Evolutionary conservation across 2,888 invertebrate species (phyloP).

Genomic region (Halictus quadricinctus): DNA sequence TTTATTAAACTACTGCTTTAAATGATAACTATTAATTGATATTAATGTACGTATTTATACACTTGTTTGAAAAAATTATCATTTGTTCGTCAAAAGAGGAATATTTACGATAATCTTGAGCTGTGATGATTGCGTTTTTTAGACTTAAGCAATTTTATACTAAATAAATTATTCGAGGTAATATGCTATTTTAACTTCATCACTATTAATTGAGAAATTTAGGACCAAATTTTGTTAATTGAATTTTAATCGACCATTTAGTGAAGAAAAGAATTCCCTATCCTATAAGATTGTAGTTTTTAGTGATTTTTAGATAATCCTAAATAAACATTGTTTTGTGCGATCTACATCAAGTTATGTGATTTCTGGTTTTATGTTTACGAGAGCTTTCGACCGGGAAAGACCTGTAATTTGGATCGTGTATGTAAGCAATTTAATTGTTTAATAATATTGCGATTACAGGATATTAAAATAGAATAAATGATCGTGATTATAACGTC

Average conservation of each 20-base stretch:
- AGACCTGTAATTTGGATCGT: slow-evolving; percentile 7
- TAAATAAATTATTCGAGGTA: background rate
- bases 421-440: background rate
- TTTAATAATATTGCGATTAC: background rate
- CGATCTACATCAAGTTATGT: slow-evolving; percentile 1
- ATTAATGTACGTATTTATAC: background rate
- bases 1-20: too few species aligned
- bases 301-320: background rate
- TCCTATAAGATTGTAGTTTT: slow-evolving; percentile 9
- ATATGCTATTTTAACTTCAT: background rate
- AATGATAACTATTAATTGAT: background rate
- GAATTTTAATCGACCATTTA: background rate
- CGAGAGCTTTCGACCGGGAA: background rate
- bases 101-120: background rate
- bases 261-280: slow-evolving; percentile 27
- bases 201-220: background rate
- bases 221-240: too few species aligned
- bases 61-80: background rate
- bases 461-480: background rate
- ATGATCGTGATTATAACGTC: background rate
- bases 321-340: background rate
- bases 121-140: background rate
- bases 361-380: background rate
- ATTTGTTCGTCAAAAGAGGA: background rate
- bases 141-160: background rate